These are phyloP conservation scores for Brachyalestes nurse DNA, from an alignment of 2,797 vertebrate species.

Conservation along the genomic window DNA sequence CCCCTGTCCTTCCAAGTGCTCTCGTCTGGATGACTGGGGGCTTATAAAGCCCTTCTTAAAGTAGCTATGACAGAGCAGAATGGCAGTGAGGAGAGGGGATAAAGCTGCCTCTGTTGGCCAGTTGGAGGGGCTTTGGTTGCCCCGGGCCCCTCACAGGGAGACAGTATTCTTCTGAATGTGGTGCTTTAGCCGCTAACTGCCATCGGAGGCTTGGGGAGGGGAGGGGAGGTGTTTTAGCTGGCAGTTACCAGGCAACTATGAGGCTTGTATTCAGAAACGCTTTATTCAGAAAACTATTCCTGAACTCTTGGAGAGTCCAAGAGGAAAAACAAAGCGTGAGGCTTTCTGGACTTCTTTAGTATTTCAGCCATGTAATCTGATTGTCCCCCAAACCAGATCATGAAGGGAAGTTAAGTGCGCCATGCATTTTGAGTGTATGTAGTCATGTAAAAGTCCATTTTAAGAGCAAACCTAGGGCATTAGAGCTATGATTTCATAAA, in stretches of 20 bases:
- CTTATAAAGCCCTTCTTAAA: conserved; percentile 44
- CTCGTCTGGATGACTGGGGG: conserved; percentile 34
- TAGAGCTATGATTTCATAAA: not conserved
- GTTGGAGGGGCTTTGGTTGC: conserved; percentile 43
- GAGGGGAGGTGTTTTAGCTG: conserved; percentile 37
- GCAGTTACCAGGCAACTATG: conserved; percentile 57
- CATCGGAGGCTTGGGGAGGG: conserved; percentile 31
- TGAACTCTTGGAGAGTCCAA: not conserved
- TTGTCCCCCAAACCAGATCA: too few relatives aligned
- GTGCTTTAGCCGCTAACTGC: conserved; percentile 43
- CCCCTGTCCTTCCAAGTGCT: conserved; percentile 39
- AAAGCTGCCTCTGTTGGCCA: conserved; percentile 56
- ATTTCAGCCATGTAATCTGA: too few relatives aligned
- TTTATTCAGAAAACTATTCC: conserved; percentile 32
- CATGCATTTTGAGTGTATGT: too few relatives aligned
- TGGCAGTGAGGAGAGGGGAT: conserved; percentile 26
- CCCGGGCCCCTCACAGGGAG: conserved; percentile 38
- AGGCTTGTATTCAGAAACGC: conserved; percentile 35
- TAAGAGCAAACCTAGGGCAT: too few relatives aligned
- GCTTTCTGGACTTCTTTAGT: not conserved
- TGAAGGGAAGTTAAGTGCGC: too few relatives aligned
- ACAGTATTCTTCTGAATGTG: conserved; percentile 36
- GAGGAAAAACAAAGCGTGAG: not conserved
- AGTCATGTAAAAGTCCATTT: too few relatives aligned
- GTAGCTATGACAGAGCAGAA: conserved; percentile 26